Percentiles rank a stretch among this genome's conserved stretches.
These are phyloP conservation scores for Cyanoramphus novaezelandiae DNA, from an alignment of 2,113 vertebrate genomes.

Conservation along the genomic window DNA sequence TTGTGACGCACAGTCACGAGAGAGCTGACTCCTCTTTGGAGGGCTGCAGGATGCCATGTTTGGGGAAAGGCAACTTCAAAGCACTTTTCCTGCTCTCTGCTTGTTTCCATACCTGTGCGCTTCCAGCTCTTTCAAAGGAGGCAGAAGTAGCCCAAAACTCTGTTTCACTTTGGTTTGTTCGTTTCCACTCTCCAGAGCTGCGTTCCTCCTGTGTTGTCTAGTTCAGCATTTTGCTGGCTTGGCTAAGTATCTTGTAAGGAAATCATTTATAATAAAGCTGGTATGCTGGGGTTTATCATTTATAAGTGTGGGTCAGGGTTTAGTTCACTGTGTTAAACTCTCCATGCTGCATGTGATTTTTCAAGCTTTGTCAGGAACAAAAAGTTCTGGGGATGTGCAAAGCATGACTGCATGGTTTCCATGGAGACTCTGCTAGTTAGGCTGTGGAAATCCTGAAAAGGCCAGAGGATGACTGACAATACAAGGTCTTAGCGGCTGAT, in stretches of 20 bases:
- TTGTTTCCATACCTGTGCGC: neutral
- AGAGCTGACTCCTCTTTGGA: neutral
- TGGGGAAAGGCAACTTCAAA: neutral
- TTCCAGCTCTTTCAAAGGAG: slow-evolving; percentile 30
- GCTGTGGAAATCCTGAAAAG: slow-evolving; percentile 88
- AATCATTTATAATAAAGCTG: slow-evolving; percentile 84
- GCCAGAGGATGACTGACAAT: slow-evolving; percentile 96
- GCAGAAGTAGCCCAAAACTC: slow-evolving; percentile 8
- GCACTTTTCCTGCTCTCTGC: neutral
- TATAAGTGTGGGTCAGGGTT: slow-evolving; percentile 85
- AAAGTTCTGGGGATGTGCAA: slow-evolving; percentile 88
- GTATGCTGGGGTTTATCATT: slow-evolving; percentile 84
- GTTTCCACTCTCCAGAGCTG: slow-evolving; percentile 16
- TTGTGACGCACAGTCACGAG: neutral
- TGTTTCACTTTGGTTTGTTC: slow-evolving; percentile 30
- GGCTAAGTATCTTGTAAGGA: slow-evolving; percentile 82
- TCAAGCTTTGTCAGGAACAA: slow-evolving; percentile 97
- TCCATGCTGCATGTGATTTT: slow-evolving; percentile 93
- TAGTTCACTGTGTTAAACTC: slow-evolving; percentile 90
- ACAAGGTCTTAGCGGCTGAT: slow-evolving; percentile 93
- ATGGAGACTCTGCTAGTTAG: slow-evolving; percentile 96
- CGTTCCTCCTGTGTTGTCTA: slow-evolving; percentile 56
- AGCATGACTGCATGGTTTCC: slow-evolving; percentile 92
- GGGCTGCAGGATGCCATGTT: neutral
- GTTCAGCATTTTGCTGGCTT: slow-evolving; percentile 72